Conservation (phyloP, 2,113 vertebrate species). For the Rhea americana region DNA sequence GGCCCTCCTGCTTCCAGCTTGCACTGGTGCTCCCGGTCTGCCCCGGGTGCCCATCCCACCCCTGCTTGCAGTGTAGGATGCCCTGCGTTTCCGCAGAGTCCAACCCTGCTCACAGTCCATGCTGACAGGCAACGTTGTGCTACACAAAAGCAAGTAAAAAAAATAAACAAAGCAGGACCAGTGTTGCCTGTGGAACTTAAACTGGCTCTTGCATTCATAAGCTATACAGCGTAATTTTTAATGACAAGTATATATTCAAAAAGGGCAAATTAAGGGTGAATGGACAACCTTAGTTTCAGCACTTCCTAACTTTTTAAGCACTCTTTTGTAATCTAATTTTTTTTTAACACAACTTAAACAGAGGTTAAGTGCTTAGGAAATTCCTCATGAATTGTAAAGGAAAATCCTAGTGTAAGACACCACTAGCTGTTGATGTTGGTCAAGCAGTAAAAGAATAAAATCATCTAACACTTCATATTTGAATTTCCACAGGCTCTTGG, state of each 20-base stretch:
- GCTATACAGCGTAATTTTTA: neutral
- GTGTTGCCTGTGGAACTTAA: neutral
- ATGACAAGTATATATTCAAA: neutral
- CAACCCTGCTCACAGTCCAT: neutral
- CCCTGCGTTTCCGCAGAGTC: too few species aligned
- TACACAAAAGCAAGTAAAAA: neutral
- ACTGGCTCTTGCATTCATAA: neutral
- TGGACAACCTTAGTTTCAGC: neutral
- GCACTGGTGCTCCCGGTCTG: too few species aligned
- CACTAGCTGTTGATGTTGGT: neutral
- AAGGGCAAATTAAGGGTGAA: neutral
- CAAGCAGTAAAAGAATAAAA: neutral
- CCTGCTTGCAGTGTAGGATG: too few species aligned
- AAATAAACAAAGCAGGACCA: neutral
- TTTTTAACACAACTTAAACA: neutral
- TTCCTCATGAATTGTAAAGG: neutral
- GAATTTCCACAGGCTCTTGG: too few species aligned
- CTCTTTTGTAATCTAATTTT: neutral
- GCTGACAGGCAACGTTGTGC: neutral
- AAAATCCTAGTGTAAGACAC: too few species aligned
- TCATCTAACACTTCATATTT: too few species aligned
- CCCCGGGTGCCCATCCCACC: too few species aligned
- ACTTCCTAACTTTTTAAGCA: neutral
- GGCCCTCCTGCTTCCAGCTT: too few species aligned
- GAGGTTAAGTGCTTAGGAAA: neutral